These are phyloP conservation scores for Drosophila ezoana DNA, from an alignment of 2,888 invertebrate species.

Conservation along the genomic window DNA sequence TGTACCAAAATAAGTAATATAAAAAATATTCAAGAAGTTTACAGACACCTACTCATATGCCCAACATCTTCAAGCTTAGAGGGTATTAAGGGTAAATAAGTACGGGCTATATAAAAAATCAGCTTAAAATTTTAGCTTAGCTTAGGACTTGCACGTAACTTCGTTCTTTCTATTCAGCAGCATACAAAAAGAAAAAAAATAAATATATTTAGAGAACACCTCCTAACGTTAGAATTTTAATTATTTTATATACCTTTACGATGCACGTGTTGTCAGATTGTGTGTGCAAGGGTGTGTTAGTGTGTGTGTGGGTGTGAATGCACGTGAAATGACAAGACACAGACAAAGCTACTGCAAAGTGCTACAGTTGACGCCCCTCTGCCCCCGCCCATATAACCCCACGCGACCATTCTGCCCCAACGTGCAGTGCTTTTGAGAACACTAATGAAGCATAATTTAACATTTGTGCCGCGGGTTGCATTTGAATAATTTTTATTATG, in stretches of 20 bases:
- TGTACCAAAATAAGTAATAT: no score
- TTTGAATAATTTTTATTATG: constrained; percentile 63
- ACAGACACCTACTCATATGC: neutral
- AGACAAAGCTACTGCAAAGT: constrained; percentile 48
- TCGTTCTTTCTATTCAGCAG: constrained; percentile 65
- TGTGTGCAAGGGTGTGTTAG: constrained; percentile 2
- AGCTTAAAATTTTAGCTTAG: constrained; percentile 65
- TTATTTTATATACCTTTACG: constrained; percentile 70
- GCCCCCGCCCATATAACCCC: constrained; percentile 6
- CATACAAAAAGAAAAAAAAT: constrained; percentile 34
- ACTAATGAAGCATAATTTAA: constrained; percentile 79
- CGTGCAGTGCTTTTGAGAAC: constrained; percentile 41
- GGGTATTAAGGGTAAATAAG: constrained; percentile 15
- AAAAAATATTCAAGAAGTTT: neutral
- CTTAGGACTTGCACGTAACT: constrained; percentile 58
- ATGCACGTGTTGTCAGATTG: constrained; percentile 25
- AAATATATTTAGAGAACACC: constrained; percentile 41
- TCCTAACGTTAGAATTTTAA: constrained; percentile 73
- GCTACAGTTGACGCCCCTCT: constrained; percentile 50
- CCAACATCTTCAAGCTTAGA: neutral
- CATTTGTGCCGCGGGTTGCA: constrained; percentile 56
- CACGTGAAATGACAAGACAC: constrained; percentile 59
- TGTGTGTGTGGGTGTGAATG: constrained; percentile 52
- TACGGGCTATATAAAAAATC: constrained; percentile 39
- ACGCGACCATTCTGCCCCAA: constrained; percentile 4